These are phyloP conservation scores for Microcebus ravelobensis DNA, from an alignment of 2,113 vertebrate species.

Conservation along the genomic window DNA sequence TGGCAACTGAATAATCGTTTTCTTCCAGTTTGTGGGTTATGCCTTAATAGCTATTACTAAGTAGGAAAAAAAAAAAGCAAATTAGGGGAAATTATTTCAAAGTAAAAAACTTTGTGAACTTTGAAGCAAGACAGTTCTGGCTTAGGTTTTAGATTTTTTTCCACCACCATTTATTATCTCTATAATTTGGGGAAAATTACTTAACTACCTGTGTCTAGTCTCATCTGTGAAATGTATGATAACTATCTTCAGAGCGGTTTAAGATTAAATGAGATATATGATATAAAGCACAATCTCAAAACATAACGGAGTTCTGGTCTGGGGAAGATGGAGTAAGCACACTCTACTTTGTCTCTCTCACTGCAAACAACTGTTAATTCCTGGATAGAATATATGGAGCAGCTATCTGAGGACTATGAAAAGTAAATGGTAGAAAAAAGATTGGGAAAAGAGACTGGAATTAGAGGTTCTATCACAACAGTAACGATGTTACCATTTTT, in stretches of 20 bases:
- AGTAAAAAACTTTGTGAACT: neutral
- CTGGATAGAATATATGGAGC: neutral
- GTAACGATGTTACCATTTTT: neutral
- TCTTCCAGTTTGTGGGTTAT: neutral
- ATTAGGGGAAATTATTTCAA: neutral
- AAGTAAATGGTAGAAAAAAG: neutral
- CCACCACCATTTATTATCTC: neutral
- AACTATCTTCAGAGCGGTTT: neutral
- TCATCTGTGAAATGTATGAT: neutral
- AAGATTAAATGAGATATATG: neutral
- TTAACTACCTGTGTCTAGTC: neutral
- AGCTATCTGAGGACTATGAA: neutral
- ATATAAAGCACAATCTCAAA: neutral
- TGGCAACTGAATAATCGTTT: neutral
- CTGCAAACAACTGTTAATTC: neutral
- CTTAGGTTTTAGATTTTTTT: neutral
- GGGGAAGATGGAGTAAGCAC: neutral
- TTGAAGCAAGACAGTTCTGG: slow-evolving; percentile 13
- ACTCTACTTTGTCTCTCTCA: neutral
- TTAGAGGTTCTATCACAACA: neutral
- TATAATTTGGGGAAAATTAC: neutral
- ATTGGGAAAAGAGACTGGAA: neutral
- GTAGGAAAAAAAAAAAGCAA: neutral
- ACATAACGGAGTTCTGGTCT: neutral
- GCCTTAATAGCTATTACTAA: neutral